phyloP scores from a whole-genome alignment of 2,888 invertebrate genomes.

The Anoncus sp. region DNA sequence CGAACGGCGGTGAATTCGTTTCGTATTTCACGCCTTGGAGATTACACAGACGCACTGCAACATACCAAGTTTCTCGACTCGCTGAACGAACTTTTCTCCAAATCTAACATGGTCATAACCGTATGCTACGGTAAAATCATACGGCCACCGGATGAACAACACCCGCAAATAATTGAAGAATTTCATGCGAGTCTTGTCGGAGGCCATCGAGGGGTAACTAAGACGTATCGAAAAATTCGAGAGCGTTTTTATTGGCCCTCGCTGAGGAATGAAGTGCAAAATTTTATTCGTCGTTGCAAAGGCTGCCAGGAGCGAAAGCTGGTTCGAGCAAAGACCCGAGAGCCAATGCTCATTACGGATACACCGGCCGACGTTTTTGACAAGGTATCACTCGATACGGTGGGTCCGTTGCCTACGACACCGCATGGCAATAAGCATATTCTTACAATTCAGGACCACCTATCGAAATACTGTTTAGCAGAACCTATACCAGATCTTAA shows the following conservation, averaged over 20 bases:
- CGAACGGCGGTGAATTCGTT: background rate
- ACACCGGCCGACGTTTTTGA: constrained; percentile 56
- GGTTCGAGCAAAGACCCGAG: constrained; percentile 35
- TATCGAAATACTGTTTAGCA: constrained; percentile 19
- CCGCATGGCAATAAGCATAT: constrained; percentile 53
- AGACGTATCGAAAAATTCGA: constrained; percentile 53
- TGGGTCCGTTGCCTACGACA: constrained; percentile 32
- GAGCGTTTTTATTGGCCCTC: constrained; percentile 58
- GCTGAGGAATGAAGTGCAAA: constrained; percentile 52
- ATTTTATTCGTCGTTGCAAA: constrained; percentile 54
- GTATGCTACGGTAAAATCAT: constrained; percentile 32
- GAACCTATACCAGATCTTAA: background rate
- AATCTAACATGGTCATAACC: background rate
- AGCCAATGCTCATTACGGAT: constrained; percentile 64
- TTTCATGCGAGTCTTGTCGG: constrained; percentile 55
- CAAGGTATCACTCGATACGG: constrained; percentile 37
- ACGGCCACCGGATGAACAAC: constrained; percentile 1
- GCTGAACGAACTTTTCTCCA: constrained; percentile 19
- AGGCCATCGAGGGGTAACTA: constrained; percentile 61
- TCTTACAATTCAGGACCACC: constrained; percentile 53
- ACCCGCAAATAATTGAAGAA: constrained; percentile 43
- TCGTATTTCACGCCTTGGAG: constrained; percentile 40
- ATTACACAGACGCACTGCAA: constrained; percentile 28
- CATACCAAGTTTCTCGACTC: background rate
- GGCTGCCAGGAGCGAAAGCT: constrained; percentile 64